A percentile compares a stretch with the other conserved stretches of the same genome.
These are phyloP conservation scores for Temnothorax curvispinosus DNA, from an alignment of 1,140 invertebrate species.

Conservation along the genomic window DNA sequence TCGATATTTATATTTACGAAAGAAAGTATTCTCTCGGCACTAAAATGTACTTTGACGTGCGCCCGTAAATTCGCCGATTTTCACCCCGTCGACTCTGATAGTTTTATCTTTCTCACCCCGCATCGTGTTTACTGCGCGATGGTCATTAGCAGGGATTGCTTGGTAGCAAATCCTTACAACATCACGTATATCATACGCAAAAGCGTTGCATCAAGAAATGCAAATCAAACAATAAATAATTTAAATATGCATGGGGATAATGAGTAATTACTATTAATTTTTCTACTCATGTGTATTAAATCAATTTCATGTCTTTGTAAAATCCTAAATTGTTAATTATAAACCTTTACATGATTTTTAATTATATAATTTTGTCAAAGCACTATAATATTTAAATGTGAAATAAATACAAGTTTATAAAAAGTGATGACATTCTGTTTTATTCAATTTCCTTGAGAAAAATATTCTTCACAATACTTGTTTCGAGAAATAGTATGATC, in stretches of 20 bases:
- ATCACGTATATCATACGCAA: background rate
- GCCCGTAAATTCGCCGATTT: conserved; percentile 58
- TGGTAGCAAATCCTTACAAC: background rate
- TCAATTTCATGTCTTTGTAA: background rate
- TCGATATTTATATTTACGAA: conserved; percentile 35
- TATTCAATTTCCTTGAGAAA: background rate
- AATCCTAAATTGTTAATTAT: background rate
- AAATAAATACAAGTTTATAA: background rate
- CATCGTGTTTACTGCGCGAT: conserved; percentile 43
- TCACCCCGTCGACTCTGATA: conserved; percentile 30
- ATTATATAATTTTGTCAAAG: background rate
- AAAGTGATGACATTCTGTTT: background rate
- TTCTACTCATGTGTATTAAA: background rate
- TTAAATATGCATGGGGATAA: background rate
- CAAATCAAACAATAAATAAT: background rate
- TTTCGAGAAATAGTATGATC: background rate
- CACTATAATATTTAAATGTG: background rate
- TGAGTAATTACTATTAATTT: background rate
- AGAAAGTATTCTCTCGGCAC: conserved; percentile 44
- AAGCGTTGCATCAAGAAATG: background rate
- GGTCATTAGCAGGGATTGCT: conserved; percentile 59
- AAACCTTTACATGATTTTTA: background rate
- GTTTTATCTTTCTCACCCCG: conserved; percentile 22
- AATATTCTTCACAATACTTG: background rate
- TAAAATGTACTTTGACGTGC: conserved; percentile 38